These are phyloP conservation scores for Tetragonula carbonaria DNA, from an alignment of 2,888 invertebrate genomes.

Conservation along the genomic window DNA sequence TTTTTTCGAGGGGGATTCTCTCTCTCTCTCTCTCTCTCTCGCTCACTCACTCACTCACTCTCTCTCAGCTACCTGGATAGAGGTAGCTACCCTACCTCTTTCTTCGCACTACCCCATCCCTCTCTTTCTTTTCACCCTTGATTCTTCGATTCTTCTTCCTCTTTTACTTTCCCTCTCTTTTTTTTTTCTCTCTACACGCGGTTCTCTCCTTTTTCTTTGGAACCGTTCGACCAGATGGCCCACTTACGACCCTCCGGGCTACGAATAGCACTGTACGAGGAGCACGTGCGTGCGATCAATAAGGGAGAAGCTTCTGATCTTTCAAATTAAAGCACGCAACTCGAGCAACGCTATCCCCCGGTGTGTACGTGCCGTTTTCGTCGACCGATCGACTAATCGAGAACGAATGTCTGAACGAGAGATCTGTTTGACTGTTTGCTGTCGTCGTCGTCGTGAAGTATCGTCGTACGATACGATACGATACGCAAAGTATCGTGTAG, in stretches of 20 bases:
- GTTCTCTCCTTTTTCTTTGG: constrained; percentile 42
- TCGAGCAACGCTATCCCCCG: constrained; percentile 14
- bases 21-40: no score
- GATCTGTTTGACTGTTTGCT: background rate
- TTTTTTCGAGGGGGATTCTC: background rate
- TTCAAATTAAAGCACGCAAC: constrained; percentile 63
- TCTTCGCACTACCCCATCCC: no score
- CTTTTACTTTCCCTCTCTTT: background rate
- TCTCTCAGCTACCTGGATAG: no score
- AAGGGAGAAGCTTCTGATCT: constrained; percentile 72
- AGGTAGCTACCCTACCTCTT: background rate
- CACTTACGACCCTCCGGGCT: constrained; percentile 76
- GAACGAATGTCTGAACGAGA: background rate
- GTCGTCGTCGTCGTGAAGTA: background rate
- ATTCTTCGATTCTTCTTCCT: background rate
- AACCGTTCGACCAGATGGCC: constrained; percentile 77
- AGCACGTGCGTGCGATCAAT: constrained; percentile 82
- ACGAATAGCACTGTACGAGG: constrained; percentile 71
- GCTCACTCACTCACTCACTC: no score
- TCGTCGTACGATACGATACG: no score
- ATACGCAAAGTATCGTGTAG: background rate
- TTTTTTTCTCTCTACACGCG: constrained; percentile 18
- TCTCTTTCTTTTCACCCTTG: background rate
- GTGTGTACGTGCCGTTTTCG: background rate
- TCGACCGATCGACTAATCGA: background rate